Evolutionary conservation across 2,113 vertebrate species (phyloP).

Genomic region (Laticauda laticaudata): DNA sequence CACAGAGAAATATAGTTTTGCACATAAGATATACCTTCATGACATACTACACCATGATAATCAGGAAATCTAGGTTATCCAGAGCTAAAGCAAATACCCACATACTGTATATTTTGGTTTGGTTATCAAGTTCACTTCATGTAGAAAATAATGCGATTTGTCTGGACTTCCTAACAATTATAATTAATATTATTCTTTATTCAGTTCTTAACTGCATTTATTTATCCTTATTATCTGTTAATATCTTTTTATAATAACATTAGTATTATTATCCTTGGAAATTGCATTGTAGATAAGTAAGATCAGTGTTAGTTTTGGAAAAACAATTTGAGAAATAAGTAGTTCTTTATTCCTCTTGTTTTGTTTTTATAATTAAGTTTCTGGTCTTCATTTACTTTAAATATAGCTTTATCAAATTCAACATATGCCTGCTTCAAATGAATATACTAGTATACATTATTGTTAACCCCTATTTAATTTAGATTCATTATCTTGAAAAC

Average conservation of each 20-base stretch:
- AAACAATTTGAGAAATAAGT: slow-evolving; percentile 69
- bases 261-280: slow-evolving; percentile 73
- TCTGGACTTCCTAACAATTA: slow-evolving; percentile 72
- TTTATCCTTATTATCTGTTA: slow-evolving; percentile 79
- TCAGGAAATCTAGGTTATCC: slow-evolving; percentile 39
- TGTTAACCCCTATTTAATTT: slow-evolving; percentile 73
- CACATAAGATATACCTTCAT: slow-evolving; percentile 33
- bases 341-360: slow-evolving; percentile 68
- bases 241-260: slow-evolving; percentile 76
- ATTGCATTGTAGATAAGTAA: slow-evolving; percentile 76
- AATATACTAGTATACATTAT: slow-evolving; percentile 66
- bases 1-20: slow-evolving; percentile 23
- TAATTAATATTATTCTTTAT: slow-evolving; percentile 77
- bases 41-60: slow-evolving; percentile 35
- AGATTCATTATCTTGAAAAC: slow-evolving; percentile 60
- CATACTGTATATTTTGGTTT: slow-evolving; percentile 25
- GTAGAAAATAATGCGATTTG: slow-evolving; percentile 71
- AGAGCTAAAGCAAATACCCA: slow-evolving; percentile 53
- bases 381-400: slow-evolving; percentile 67
- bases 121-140: slow-evolving; percentile 59
- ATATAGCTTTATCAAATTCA: slow-evolving; percentile 74
- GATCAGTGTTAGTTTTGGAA: slow-evolving; percentile 66
- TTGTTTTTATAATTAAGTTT: slow-evolving; percentile 79
- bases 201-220: slow-evolving; percentile 73
- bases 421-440: slow-evolving; percentile 71